phyloP scores from a whole-genome alignment of 2,113 vertebrate species.

The Tympanuchus pallidicinctus region DNA sequence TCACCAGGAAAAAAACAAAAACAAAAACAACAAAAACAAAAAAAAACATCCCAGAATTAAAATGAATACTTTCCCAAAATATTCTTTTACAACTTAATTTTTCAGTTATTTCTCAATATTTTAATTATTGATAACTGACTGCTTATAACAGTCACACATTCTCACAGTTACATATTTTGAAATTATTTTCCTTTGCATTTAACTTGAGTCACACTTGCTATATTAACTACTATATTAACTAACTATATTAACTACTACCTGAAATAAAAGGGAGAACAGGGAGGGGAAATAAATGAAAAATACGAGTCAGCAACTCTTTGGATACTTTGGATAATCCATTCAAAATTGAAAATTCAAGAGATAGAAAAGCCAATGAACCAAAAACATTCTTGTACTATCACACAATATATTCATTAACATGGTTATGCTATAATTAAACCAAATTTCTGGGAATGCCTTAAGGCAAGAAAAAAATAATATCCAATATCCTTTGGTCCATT shows the following conservation, averaged over 20 bases:
- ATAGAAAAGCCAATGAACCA: slow-evolving; percentile 29
- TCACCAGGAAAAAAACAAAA: not conserved
- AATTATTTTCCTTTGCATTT: not conserved
- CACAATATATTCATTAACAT: not conserved
- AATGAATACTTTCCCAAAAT: not conserved
- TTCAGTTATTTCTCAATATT: not conserved
- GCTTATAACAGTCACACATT: not conserved
- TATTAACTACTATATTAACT: slow-evolving; percentile 16
- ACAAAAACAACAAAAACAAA: not conserved
- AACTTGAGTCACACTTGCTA: not conserved
- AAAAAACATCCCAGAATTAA: not conserved
- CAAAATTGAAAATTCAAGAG: slow-evolving; percentile 3
- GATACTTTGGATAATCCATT: not conserved
- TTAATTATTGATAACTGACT: not conserved
- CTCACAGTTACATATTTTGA: not conserved
- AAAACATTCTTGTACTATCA: not conserved
- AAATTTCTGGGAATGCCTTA: not conserved
- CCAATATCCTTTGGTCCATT: not conserved
- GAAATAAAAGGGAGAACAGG: not conserved
- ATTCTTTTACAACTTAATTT: not conserved
- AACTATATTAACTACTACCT: not conserved
- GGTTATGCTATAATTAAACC: not conserved
- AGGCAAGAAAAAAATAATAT: not conserved
- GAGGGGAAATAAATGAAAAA: not conserved
- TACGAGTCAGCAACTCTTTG: not conserved